These are phyloP conservation scores for Apoda limacodes DNA, from an alignment of 2,888 invertebrate genomes.

Conservation along the genomic window DNA sequence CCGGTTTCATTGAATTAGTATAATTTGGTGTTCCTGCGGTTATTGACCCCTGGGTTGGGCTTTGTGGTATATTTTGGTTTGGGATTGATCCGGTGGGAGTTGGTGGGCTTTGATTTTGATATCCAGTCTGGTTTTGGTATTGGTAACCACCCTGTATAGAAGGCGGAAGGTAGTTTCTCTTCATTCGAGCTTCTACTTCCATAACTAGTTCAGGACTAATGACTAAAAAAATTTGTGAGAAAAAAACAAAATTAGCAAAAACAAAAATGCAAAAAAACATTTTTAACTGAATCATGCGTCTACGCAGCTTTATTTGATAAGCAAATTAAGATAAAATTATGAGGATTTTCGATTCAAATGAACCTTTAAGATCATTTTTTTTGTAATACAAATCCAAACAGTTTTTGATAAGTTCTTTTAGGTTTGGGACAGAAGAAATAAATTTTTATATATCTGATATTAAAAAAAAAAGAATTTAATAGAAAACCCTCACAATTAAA, in stretches of 20 bases:
- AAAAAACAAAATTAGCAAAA: slow-evolving; percentile 27
- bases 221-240: slow-evolving; percentile 65
- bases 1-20: slow-evolving; percentile 35
- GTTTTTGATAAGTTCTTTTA: too few relatives aligned
- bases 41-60: slow-evolving; percentile 30
- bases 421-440: too few relatives aligned
- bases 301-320: too few relatives aligned
- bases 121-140: slow-evolving; percentile 30
- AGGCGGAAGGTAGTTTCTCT: slow-evolving; percentile 81
- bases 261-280: slow-evolving; percentile 18
- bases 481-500: too few relatives aligned
- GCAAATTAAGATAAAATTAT: too few relatives aligned
- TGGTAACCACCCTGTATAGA: slow-evolving; percentile 67
- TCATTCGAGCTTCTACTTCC: slow-evolving; percentile 92
- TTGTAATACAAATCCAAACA: too few relatives aligned
- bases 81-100: slow-evolving; percentile 24
- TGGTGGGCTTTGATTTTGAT: slow-evolving; percentile 27
- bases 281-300: too few relatives aligned
- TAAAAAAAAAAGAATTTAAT: too few relatives aligned
- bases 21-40: slow-evolving; percentile 35
- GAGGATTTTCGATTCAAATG: too few relatives aligned
- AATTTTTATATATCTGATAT: too few relatives aligned
- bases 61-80: slow-evolving; percentile 27
- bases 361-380: too few relatives aligned
- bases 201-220: slow-evolving; percentile 90